A percentile compares a stretch with the other conserved stretches of the same genome.
Evolutionary conservation across 2,113 vertebrate genomes (phyloP).

Genomic region (Microcebus jonahi): DNA sequence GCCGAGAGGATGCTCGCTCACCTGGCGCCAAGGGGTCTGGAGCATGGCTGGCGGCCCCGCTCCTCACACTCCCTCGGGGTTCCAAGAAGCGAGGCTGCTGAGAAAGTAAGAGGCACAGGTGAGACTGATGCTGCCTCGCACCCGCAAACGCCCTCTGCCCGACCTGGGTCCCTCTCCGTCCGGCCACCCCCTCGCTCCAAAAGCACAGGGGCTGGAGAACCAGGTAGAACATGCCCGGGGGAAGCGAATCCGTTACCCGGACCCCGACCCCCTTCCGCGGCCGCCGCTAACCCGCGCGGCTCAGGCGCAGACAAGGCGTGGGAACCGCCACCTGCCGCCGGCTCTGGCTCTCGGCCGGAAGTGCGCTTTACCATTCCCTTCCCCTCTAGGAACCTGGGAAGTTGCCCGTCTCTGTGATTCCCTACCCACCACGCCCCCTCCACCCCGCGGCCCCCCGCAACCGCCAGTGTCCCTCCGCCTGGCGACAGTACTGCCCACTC

Average conservation of each 20-base stretch:
- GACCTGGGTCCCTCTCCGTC: too few species aligned
- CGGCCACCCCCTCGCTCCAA: neutral
- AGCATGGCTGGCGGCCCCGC: neutral
- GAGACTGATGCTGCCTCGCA: too few species aligned
- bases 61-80: neutral
- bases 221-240: neutral
- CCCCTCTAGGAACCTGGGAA: neutral
- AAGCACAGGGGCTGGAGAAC: neutral
- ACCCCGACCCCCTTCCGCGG: fast-evolving
- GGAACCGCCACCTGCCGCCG: fast-evolving
- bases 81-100: neutral
- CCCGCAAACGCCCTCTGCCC: neutral
- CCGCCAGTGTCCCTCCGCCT: fast-evolving
- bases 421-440: neutral
- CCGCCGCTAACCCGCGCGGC: fast-evolving
- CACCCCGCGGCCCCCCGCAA: fast-evolving
- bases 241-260: too few species aligned
- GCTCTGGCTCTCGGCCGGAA: neutral
- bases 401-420: neutral
- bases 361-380: neutral
- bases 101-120: neutral
- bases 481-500: too few species aligned
- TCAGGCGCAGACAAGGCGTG: fast-evolving
- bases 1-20: neutral
- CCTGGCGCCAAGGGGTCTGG: neutral